Conservation (phyloP, 2,797 vertebrate species). For the Poecile montanus region DNA sequence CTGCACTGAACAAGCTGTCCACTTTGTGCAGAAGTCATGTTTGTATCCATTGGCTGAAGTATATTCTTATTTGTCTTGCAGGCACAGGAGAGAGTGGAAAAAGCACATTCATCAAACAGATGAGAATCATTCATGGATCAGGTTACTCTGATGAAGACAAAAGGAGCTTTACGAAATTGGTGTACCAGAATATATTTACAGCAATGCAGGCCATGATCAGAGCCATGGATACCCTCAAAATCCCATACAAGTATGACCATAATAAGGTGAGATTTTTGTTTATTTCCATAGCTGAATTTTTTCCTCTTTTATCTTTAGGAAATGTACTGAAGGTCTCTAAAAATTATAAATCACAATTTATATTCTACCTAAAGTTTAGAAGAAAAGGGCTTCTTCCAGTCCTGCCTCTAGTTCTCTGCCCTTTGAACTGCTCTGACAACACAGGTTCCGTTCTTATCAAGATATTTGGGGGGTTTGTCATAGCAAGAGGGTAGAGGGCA, state of each 20-base stretch:
- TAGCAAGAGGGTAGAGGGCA: not conserved
- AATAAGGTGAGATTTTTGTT: slow-evolving; percentile 83
- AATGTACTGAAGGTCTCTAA: not conserved
- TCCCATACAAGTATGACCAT: slow-evolving; percentile 91
- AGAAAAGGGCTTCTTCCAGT: not conserved
- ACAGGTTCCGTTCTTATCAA: not conserved
- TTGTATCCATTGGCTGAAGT: slow-evolving; percentile 33
- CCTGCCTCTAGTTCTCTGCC: not conserved
- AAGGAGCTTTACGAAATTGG: slow-evolving; percentile 90
- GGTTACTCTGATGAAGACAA: slow-evolving; percentile 95
- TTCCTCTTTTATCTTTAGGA: not conserved
- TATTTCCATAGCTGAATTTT: not conserved
- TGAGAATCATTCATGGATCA: slow-evolving; percentile 93
- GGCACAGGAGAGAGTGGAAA: slow-evolving; percentile 95
- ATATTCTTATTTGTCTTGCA: slow-evolving; percentile 69
- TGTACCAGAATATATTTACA: slow-evolving; percentile 96
- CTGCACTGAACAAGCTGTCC: not conserved
- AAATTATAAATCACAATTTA: not conserved
- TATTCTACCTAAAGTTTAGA: not conserved
- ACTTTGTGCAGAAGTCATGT: not conserved
- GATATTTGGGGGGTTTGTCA: not conserved
- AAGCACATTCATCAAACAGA: slow-evolving; percentile 96
- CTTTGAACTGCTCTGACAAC: not conserved
- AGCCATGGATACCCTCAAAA: slow-evolving; percentile 90
- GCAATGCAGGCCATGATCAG: slow-evolving; percentile 94